Evolutionary conservation across 35 echinoderm and acorn worm genomes (phyloP).

Genomic region (Anneissia japonica): DNA sequence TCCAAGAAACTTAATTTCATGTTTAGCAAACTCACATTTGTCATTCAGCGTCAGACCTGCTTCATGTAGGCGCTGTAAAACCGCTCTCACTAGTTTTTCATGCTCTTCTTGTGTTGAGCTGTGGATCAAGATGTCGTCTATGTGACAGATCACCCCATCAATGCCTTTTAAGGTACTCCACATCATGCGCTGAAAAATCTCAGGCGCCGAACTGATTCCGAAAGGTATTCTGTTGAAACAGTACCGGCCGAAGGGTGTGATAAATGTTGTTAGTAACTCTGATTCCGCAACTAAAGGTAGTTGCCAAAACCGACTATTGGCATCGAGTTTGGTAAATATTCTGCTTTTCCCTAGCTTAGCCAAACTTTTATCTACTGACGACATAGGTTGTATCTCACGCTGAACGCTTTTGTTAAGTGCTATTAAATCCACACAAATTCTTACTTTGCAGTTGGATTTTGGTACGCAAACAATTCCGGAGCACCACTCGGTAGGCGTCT

Average conservation of each 20-base stretch:
- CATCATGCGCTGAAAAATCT: background rate
- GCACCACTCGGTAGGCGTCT: background rate
- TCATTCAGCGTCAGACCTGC: slow-evolving; percentile 39
- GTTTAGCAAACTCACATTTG: too few species aligned
- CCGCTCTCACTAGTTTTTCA: background rate
- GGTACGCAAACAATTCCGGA: background rate
- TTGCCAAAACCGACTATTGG: slow-evolving; percentile 10
- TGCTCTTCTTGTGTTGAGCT: slow-evolving; percentile 35
- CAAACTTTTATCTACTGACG: slow-evolving; percentile 3
- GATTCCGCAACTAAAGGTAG: background rate
- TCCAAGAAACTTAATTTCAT: too few species aligned
- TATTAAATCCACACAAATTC: background rate
- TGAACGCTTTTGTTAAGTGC: background rate
- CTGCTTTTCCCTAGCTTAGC: background rate
- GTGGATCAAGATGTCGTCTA: slow-evolving; percentile 45
- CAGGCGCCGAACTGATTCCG: background rate
- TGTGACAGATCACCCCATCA: background rate
- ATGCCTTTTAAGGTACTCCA: background rate
- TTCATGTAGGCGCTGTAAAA: slow-evolving; percentile 11
- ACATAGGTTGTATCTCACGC: background rate
- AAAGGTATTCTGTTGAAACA: background rate
- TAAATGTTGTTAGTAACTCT: background rate
- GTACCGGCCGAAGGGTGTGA: background rate
- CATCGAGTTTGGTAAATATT: background rate
- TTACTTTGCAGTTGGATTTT: background rate